Evolutionary conservation across 2,888 invertebrate genomes (phyloP).

Genomic region (Lasioglossum lativentre): DNA sequence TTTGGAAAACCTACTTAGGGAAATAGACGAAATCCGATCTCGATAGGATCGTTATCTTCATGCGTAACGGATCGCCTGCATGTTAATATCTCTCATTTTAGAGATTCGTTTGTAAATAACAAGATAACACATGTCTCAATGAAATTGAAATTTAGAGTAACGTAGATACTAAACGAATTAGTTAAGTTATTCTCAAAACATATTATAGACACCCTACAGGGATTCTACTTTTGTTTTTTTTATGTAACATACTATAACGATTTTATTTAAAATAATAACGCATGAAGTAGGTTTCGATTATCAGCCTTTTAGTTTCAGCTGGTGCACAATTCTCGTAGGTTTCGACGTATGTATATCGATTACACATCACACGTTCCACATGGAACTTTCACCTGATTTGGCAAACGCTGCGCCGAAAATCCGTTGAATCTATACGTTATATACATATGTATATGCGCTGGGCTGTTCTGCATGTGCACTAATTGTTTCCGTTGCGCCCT

Average conservation of each 20-base stretch:
- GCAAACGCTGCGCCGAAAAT: constrained; percentile 34
- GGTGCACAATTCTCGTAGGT: constrained; percentile 29
- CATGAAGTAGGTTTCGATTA: constrained; percentile 29
- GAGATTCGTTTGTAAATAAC: background rate
- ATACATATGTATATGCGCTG: constrained; percentile 53
- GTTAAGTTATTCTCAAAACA: background rate
- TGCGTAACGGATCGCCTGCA: background rate
- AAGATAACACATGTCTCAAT: background rate
- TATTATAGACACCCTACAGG: background rate
- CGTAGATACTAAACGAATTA: background rate
- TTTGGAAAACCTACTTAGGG: background rate
- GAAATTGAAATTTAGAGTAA: background rate
- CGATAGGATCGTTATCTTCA: background rate
- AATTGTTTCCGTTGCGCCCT: constrained; percentile 26
- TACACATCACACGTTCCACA: constrained; percentile 52
- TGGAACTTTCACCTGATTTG: constrained; percentile 35
- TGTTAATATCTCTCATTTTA: background rate
- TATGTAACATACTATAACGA: background rate
- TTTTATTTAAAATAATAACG: background rate
- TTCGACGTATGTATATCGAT: constrained; percentile 24
- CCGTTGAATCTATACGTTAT: constrained; percentile 27
- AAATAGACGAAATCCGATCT: background rate
- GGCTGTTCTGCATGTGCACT: constrained; percentile 47
- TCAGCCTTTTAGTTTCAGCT: constrained; percentile 33
- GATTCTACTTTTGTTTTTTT: background rate